Evolutionary conservation across 2,888 invertebrate species (phyloP).

Genomic region (Meteorus colon): DNA sequence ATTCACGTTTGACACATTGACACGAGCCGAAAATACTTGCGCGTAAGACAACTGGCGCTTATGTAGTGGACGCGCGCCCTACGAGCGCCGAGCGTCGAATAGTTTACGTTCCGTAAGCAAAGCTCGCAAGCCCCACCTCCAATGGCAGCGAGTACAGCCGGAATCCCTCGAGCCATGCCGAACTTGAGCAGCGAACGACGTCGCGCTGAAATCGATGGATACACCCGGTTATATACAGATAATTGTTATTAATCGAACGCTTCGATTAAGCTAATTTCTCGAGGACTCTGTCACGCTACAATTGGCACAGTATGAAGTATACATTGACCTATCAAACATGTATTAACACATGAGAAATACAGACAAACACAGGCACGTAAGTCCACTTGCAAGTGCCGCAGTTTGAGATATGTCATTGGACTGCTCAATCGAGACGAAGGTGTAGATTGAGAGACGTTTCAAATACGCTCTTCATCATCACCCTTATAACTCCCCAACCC

Average conservation of each 20-base stretch:
- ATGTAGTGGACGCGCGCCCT: constrained; percentile 46
- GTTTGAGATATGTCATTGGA: not conserved
- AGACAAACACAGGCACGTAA: not conserved
- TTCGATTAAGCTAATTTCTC: constrained; percentile 52
- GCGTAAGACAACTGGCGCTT: constrained; percentile 16
- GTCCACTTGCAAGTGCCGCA: not conserved
- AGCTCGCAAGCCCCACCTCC: constrained; percentile 60
- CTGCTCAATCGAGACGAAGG: not conserved
- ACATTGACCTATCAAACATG: not conserved
- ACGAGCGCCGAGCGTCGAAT: constrained; percentile 60
- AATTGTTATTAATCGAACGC: constrained; percentile 54
- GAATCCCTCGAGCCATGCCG: constrained; percentile 56
- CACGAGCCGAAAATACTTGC: constrained; percentile 22
- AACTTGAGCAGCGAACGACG: constrained; percentile 49
- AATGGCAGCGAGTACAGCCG: constrained; percentile 48
- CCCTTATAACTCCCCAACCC: not conserved
- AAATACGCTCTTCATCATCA: not conserved
- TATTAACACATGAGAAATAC: not conserved
- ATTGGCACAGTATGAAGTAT: constrained; percentile 5
- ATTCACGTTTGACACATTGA: not conserved
- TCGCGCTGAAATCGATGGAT: constrained; percentile 54
- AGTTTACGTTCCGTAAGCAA: constrained; percentile 53
- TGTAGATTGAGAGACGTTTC: not conserved
- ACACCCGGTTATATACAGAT: constrained; percentile 51
- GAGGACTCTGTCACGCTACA: constrained; percentile 29